phyloP scores from a whole-genome alignment of 2,888 invertebrate species.

The Epinotia bilunana region DNA sequence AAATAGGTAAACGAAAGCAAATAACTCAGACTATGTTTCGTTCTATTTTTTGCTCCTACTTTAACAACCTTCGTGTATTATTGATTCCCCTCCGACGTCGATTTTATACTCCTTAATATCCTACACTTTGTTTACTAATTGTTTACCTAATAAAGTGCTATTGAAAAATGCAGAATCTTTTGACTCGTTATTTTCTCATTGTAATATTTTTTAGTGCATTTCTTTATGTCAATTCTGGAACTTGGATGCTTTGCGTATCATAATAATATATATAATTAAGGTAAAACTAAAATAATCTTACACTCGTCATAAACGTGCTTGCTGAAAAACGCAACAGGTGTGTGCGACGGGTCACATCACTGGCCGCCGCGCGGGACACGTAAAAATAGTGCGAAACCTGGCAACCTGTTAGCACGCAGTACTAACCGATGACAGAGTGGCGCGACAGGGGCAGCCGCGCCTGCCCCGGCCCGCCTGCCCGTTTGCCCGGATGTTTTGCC shows the following conservation, averaged over 20 bases:
- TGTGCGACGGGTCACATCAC: slow-evolving; percentile 75
- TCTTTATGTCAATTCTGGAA: neutral
- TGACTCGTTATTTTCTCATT: neutral
- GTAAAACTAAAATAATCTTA: neutral
- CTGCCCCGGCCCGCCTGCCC: slow-evolving; percentile 50
- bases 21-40: neutral
- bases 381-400: slow-evolving; percentile 82
- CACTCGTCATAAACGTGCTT: neutral
- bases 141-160: neutral
- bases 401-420: slow-evolving; percentile 76
- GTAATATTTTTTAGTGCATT: no score
- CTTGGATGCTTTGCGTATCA: no score
- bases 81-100: neutral
- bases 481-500: slow-evolving; percentile 53
- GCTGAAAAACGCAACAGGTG: slow-evolving; percentile 71
- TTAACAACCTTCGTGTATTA: neutral
- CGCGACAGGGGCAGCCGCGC: slow-evolving; percentile 47
- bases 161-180: neutral
- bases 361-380: slow-evolving; percentile 66
- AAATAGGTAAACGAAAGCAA: neutral
- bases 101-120: no score
- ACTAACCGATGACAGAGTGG: slow-evolving; percentile 55
- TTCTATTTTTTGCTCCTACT: neutral
- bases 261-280: neutral
- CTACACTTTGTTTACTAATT: neutral